Evolutionary conservation across 2,888 invertebrate genomes (phyloP), one percentile per base, ranked within the genome.

Genomic region (Diogma glabrata): DNA sequence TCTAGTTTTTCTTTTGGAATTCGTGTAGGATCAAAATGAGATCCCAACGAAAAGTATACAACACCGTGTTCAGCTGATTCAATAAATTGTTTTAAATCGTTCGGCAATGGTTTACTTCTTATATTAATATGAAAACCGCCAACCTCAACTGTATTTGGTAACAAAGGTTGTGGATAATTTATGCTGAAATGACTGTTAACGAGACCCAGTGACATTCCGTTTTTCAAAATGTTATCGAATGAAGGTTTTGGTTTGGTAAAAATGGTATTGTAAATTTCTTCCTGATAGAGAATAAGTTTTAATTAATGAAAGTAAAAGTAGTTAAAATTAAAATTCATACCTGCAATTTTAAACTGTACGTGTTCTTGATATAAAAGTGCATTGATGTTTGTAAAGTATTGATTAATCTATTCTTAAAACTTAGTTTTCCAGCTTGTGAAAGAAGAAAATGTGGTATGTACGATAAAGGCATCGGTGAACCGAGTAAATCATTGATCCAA

Each of bases 21-120:
- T 30, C 54, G 49, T 47, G 59, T 61, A 45, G 66, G 63, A 48
- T 60, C 63, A 4, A 70, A 19, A 49, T 66, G 67, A 2, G 69
- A 66, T n/a, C 75, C 75, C 66, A 76, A 64, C 1, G 72, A 70
- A 53, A 74, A 73, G 55, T 71, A 70, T 16, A 75, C 64, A 3
- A 66, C 72, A 1, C 74, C 75, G 52, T 74, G 59, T 22, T 60
- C 55, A 4, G 73, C 67, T 1, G 60, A 63, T 26, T 69, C 66
- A 4, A 75, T 58, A 47, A 71, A 72, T 14, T 60, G 55, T 50
- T 69, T 60, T 8, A 72, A 61, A 26, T 71, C 65, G 38, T 51
- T 53, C 0, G 69, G 68, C 43, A 70, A 53, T 1, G 65, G 61
- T 12, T 60, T 60, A 2, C 58, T 56, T 17, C 62, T 55, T 1